Evolutionary conservation across 2,888 invertebrate species (phyloP), one percentile per base, ranked within the genome.

Genomic region (Hipparchia sbordonii): DNA sequence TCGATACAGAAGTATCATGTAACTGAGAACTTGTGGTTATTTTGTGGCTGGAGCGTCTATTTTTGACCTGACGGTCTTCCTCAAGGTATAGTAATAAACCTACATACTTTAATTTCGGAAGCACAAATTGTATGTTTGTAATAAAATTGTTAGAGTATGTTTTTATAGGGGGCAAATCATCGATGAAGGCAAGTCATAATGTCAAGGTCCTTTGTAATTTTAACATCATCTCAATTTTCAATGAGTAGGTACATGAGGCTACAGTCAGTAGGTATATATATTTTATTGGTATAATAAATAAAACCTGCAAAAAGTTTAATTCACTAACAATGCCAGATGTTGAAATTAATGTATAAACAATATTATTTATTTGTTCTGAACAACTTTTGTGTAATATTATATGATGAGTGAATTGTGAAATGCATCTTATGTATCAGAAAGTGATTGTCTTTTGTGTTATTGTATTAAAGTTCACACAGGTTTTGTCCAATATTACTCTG

Each of bases 21-120:
- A 91, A 88, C 86, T 51, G 63, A 71, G 70, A 61, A 77, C 73
- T 87, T 89, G 87, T 91, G 88, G 86, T 89, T 89, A 87, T 90
- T 89, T 90, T 90, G 87, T 84, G 88, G 84, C 80, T 86, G 81
- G 77, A 80, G 83, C 81, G 80, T 89, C 91, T 92, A 92, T 91
- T 91, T 91, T 85, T 77, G 86, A 86, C 84, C 81, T 77, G 76
- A 81, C 82, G 78, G 77, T 81, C 81, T 82, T 84, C 80, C 76
- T 79, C 81, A 82, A 80, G 78, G 91, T 91, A 83, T 75, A 89
- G 87, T 78, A 77, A 79, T 75, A 77, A 39, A 39, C 68, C 59
- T 72, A 68, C 75, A 74, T 69, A 73, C 60, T 23, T 12, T 33
- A 51, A 52, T 33, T 13, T 33, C 6, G 13, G 13, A 23, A 6